Conservation (phyloP, 2,888 invertebrate species). For the Laspeyria flexula region DNA sequence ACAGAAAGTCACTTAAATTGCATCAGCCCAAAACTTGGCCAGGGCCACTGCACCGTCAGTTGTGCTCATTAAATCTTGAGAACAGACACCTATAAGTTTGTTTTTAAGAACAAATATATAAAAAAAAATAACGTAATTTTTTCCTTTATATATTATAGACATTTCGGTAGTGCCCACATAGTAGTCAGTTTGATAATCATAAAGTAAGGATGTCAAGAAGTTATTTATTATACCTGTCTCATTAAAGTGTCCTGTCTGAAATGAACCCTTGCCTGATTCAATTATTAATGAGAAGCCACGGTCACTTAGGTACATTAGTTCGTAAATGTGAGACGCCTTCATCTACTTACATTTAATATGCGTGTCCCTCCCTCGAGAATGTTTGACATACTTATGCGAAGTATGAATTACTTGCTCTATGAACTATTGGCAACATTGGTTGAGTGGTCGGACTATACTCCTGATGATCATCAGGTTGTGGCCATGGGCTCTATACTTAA, state of each 20-base stretch:
- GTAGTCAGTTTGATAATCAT: constrained; percentile 36
- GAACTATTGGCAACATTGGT: background rate
- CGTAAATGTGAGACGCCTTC: constrained; percentile 45
- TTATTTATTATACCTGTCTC: constrained; percentile 50
- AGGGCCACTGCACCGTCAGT: too few species aligned
- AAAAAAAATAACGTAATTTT: too few species aligned
- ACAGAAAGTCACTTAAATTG: too few species aligned
- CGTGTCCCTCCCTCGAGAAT: constrained; percentile 25
- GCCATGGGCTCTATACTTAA: too few species aligned
- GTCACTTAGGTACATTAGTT: constrained; percentile 60
- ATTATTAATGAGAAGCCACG: constrained; percentile 57
- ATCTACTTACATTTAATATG: constrained; percentile 38
- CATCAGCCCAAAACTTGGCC: too few species aligned
- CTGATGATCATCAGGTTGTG: too few species aligned
- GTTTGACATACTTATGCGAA: constrained; percentile 23
- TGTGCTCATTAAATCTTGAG: too few species aligned
- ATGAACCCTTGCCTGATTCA: constrained; percentile 57
- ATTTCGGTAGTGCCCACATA: background rate
- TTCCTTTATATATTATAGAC: too few species aligned
- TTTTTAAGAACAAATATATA: too few species aligned
- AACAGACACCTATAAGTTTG: too few species aligned
- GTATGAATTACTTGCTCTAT: constrained; percentile 8
- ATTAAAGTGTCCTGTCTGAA: constrained; percentile 48
- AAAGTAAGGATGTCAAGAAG: constrained; percentile 44
- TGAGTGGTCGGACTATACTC: too few species aligned